These are phyloP conservation scores for Nicator chloris DNA, from an alignment of 2,113 vertebrate species.

Conservation along the genomic window DNA sequence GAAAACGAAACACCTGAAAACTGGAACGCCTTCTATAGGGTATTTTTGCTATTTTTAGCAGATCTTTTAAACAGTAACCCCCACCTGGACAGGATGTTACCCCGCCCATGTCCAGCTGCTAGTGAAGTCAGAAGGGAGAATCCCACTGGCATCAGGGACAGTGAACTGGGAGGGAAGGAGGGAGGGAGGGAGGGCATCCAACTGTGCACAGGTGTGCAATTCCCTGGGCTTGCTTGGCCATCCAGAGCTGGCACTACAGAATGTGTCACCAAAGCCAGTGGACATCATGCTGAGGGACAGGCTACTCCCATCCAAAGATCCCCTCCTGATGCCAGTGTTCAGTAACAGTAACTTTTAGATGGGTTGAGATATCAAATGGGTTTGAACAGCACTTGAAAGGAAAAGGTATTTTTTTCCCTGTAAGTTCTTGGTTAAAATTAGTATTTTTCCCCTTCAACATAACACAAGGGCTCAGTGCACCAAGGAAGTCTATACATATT, in stretches of 20 bases:
- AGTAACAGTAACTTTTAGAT: neutral
- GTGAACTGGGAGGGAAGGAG: neutral
- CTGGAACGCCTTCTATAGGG: neutral
- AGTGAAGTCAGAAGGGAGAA: neutral
- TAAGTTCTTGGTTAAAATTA: neutral
- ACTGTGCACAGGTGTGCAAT: neutral
- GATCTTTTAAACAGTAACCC: neutral
- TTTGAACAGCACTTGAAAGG: neutral
- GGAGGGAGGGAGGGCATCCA: neutral
- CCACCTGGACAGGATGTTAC: neutral
- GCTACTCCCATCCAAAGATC: too few relatives aligned
- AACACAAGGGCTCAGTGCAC: neutral
- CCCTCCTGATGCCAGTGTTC: neutral
- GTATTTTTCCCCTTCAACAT: neutral
- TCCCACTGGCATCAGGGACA: neutral
- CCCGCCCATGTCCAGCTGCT: neutral
- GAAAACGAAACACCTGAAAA: neutral
- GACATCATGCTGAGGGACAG: rapidly evolving
- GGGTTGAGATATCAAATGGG: neutral
- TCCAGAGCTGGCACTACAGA: neutral
- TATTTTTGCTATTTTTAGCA: neutral
- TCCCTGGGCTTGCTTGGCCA: neutral
- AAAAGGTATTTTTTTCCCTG: rapidly evolving
- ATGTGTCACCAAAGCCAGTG: neutral
- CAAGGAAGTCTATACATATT: neutral